Conservation (phyloP, 92 coral and sea anemone genomes). For the Epizoanthus stellaris region DNA sequence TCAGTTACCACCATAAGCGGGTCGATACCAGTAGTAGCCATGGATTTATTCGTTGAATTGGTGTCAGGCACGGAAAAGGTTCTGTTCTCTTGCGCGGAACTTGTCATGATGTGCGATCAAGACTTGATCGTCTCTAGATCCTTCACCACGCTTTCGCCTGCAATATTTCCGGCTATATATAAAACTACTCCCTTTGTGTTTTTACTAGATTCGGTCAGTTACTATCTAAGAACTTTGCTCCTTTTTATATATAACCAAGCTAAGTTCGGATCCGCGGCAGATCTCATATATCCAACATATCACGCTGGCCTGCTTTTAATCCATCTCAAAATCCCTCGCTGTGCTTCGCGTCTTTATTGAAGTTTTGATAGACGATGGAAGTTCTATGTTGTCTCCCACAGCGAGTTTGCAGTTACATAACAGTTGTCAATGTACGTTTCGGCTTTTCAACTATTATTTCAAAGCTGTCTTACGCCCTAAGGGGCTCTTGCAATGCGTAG, state of each 20-base stretch:
- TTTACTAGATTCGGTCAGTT: neutral
- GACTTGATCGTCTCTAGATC: neutral
- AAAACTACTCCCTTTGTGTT: neutral
- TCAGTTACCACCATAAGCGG: conserved; percentile 32
- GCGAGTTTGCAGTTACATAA: conserved; percentile 12
- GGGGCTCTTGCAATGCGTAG: neutral
- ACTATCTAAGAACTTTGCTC: neutral
- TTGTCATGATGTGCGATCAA: neutral
- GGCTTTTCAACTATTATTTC: neutral
- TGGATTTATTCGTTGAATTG: neutral
- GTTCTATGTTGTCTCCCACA: neutral
- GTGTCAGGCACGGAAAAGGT: neutral
- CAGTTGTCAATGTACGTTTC: neutral
- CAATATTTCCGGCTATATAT: neutral
- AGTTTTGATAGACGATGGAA: neutral
- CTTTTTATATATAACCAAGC: neutral
- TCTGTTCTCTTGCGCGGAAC: neutral
- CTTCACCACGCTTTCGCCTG: neutral
- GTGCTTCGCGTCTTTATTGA: neutral
- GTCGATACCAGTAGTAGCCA: neutral
- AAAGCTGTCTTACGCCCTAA: conserved; percentile 12
- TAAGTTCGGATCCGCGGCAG: neutral
- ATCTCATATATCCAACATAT: neutral
- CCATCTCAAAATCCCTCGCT: conserved; percentile 26
- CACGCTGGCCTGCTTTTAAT: conserved; percentile 1